Evolutionary conservation across 2,113 vertebrate genomes (phyloP).

Genomic region (Eira barbara): DNA sequence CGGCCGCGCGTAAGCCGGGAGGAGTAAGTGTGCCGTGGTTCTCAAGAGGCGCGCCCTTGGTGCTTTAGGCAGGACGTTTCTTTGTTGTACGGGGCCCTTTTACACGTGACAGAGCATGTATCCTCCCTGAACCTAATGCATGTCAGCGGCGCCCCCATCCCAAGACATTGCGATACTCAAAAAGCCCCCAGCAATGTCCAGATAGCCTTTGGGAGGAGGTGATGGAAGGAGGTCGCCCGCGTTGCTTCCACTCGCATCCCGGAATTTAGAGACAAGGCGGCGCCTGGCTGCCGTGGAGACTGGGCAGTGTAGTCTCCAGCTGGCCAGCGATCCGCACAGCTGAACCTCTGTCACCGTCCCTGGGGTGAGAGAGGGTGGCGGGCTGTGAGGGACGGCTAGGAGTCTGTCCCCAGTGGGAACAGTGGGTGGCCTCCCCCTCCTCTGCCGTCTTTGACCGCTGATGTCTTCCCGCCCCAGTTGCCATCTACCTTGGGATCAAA

Average conservation of each 20-base stretch:
- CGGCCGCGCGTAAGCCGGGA: fast-evolving
- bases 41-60: fast-evolving
- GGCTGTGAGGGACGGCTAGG: not conserved
- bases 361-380: not conserved
- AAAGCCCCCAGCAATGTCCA: not conserved
- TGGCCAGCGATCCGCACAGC: not conserved
- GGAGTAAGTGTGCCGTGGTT: fast-evolving
- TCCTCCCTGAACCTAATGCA: not conserved
- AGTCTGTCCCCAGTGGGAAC: not conserved
- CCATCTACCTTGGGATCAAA: constrained; percentile 97
- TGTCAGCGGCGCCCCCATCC: not conserved
- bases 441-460: not conserved
- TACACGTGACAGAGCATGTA: not conserved
- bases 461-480: constrained; percentile 80
- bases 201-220: not conserved
- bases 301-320: not conserved
- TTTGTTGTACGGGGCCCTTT: not conserved
- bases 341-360: not conserved
- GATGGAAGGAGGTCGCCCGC: fast-evolving
- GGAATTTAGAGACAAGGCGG: not conserved
- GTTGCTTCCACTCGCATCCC: not conserved
- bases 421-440: not conserved
- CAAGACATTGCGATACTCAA: not conserved
- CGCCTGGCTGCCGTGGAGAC: not conserved
- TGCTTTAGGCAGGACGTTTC: fast-evolving